Evolutionary conservation across 2,113 vertebrate species (phyloP).

Genomic region (Stigmatopora argus): DNA sequence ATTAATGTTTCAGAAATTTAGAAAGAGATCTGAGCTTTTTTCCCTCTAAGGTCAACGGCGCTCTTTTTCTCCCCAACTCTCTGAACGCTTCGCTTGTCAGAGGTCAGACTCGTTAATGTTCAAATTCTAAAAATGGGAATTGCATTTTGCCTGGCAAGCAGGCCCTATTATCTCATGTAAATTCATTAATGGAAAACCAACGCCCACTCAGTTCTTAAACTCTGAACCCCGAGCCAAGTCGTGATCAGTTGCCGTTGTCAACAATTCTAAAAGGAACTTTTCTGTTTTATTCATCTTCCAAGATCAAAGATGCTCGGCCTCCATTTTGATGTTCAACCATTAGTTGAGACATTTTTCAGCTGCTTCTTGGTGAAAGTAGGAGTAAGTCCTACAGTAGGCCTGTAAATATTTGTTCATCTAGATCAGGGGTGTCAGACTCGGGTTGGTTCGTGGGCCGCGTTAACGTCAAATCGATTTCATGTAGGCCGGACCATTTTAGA

Average conservation of each 20-base stretch:
- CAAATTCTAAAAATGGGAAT: conserved; percentile 25
- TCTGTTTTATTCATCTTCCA: not conserved
- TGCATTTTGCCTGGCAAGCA: conserved; percentile 49
- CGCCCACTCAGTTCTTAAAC: conserved; percentile 46
- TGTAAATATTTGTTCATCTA: too few species aligned
- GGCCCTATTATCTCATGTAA: conserved; percentile 65
- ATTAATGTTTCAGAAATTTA: conserved; percentile 66
- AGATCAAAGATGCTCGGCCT: not conserved
- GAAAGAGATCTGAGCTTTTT: conserved; percentile 51
- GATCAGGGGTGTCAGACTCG: too few species aligned
- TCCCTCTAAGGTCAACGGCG: conserved; percentile 42
- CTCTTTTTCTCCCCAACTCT: conserved; percentile 23
- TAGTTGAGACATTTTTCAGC: not conserved
- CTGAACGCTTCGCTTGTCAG: conserved; percentile 60
- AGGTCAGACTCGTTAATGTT: conserved; percentile 52
- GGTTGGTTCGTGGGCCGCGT: too few species aligned
- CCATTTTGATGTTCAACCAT: not conserved
- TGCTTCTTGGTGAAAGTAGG: not conserved
- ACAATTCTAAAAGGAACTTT: not conserved
- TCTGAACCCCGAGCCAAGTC: conserved; percentile 40
- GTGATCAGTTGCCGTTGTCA: not conserved
- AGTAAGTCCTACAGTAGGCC: not conserved
- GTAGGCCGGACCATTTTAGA: too few species aligned
- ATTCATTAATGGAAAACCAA: conserved; percentile 64
- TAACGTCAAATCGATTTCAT: too few species aligned